Evolutionary conservation across 92 coral and sea anemone genomes (phyloP).

Genomic region (Scolanthus callimorphus): DNA sequence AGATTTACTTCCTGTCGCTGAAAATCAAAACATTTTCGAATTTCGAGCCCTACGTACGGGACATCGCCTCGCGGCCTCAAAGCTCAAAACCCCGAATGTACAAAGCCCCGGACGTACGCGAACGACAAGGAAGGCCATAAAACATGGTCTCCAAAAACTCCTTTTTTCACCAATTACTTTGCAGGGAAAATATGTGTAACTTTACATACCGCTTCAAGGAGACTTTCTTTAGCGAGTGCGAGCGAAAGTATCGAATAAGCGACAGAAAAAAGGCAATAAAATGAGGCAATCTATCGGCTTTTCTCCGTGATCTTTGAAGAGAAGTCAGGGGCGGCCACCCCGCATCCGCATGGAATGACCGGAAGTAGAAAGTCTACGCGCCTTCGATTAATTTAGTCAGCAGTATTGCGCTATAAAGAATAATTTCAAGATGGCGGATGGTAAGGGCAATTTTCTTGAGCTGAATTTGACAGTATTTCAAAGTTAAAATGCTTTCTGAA

Average conservation of each 20-base stretch:
- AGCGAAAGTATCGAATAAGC: background rate
- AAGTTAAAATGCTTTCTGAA: no score
- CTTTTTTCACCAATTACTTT: background rate
- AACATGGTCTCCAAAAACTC: background rate
- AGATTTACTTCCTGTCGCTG: conserved; percentile 23
- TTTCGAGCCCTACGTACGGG: conserved; percentile 99
- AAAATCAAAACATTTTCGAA: conserved; percentile 67
- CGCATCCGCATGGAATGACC: background rate
- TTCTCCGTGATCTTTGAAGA: conserved; percentile 5
- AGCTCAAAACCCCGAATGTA: conserved; percentile 96
- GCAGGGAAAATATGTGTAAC: background rate
- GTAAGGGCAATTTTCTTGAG: background rate
- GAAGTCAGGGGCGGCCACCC: conserved; percentile 2
- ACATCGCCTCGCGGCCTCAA: conserved; percentile 48
- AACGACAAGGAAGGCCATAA: conserved; percentile 7
- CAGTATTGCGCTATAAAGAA: background rate
- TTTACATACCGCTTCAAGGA: background rate
- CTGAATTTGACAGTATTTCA: background rate
- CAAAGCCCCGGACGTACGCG: conserved; percentile 98
- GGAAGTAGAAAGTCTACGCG: no score
- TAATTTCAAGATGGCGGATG: conserved; percentile 35
- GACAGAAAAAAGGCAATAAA: background rate
- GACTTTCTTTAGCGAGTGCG: background rate
- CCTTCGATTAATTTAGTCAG: background rate
- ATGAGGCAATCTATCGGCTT: background rate